Base-by-base conservation (phyloP, 2,113 vertebrate genomes). In the Chaenogobius annularis region DNA sequence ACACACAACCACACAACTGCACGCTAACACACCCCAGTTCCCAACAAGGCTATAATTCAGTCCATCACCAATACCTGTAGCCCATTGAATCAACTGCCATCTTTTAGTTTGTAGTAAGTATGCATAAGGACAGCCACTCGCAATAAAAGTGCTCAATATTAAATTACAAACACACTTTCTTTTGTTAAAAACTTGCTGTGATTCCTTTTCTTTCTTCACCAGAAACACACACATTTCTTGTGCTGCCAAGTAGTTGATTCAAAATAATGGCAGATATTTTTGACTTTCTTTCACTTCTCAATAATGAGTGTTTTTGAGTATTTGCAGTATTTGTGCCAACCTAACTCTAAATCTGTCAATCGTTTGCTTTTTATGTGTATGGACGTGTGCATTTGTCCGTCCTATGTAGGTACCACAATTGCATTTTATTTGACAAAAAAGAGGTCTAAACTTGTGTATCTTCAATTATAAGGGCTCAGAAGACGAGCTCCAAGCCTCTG, bases 181-280 rank as follows among this genome's bases (percentile, higher is more conserved):
- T 17, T 79, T 14, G 50, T 4, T 71, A 50, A 62, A 17, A 4
- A 14, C 69, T 67, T n/a, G 43, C 23, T 54, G 50, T 70, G 66
- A 47, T 26, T 31, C 63, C 20, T 1, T 58, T 58, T 69, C 10
- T 74, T 73, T 78, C 79, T 73, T 78, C 81, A 69, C 22, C 67
- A 55, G 76, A 46, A 14, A 61, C 35, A 75, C 59, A 77, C 17
- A 43, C n/a, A 48, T 9, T 1, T 19, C 37, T 66, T 66, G 17
- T 6, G 46, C 56, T 63, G 40, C 40, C 65, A 64, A 68, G 55
- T 71, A 68, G 55, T 71, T 73, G 76, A 84, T 82, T 77, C 72
- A 83, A 87, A 72, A 67, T 66, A 82, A 78, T 70, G 68, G 72
- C 66, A 59, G 55, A 80, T 67, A 40, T 71, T 74, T 44, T 31